Conservation (phyloP, 1,140 invertebrate genomes). For the Aphaenogaster rudis region DNA sequence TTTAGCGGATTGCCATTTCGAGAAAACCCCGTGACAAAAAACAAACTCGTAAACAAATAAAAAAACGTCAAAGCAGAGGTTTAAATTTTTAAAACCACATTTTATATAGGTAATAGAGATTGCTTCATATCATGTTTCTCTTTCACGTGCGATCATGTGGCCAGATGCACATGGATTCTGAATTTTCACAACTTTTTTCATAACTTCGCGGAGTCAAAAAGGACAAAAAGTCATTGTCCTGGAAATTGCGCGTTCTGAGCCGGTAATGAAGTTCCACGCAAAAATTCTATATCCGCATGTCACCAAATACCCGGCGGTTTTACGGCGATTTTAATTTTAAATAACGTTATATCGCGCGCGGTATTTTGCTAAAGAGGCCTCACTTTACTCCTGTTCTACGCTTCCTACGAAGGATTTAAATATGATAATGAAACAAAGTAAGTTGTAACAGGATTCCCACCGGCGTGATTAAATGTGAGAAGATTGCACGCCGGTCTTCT, state of each 20-base stretch:
- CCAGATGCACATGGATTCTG: neutral
- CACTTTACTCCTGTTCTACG: neutral
- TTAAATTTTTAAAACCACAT: neutral
- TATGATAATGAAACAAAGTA: neutral
- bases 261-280: constrained; percentile 30
- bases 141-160: neutral
- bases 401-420: neutral
- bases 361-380: neutral
- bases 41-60: neutral
- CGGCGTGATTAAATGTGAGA: neutral
- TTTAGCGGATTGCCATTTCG: neutral
- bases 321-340: constrained; percentile 29
- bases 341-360: neutral
- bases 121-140: neutral
- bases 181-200: constrained; percentile 20
- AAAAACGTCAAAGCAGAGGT: neutral
- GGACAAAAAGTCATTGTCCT: neutral
- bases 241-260: neutral
- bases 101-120: neutral
- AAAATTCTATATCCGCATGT: constrained; percentile 35
- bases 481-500: neutral
- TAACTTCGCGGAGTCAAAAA: neutral
- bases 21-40: neutral
- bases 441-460: neutral
- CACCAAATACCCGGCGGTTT: neutral